phyloP scores from a whole-genome alignment of 2,113 vertebrate species.

The Macaca fascicularis region T2T-MFA8v1.1 NC_088381.1:115644001-115644500 shows the following conservation, averaged over 20 bases:
- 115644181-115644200: no score
- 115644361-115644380: not conserved
- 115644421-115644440: not conserved
- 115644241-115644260: not conserved
- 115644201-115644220: not conserved
- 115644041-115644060: no score
- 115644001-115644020: no score
- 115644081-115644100: no score
- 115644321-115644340: not conserved
- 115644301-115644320: not conserved
- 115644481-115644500: not conserved
- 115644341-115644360: not conserved
- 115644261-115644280: not conserved
- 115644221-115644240: not conserved
- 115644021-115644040: no score
- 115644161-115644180: no score
- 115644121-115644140: no score
- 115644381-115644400: not conserved
- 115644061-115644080: not conserved
- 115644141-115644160: no score
- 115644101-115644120: no score
- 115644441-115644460: not conserved
- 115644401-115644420: not conserved
- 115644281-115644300: not conserved
- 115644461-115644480: not conserved